A percentile compares a stretch with the other conserved stretches of the same genome.
phyloP scores from a whole-genome alignment of 1,140 invertebrate species.

The Drosophila jambulina region DNA sequence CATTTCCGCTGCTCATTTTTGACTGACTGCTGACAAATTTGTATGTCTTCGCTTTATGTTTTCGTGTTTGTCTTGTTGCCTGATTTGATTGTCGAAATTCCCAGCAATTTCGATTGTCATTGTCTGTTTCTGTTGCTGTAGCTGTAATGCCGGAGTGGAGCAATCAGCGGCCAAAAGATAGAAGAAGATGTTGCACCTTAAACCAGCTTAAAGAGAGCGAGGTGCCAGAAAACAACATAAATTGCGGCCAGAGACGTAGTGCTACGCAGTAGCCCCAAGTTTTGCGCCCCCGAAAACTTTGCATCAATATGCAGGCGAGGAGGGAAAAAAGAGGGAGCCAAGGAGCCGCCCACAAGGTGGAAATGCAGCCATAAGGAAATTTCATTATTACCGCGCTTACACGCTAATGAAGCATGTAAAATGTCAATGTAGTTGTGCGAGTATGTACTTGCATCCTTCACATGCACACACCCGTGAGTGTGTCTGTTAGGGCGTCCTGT shows the following conservation, averaged over 20 bases:
- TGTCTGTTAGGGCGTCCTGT: slow-evolving; percentile 4
- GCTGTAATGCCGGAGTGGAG: slow-evolving; percentile 19
- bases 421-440: slow-evolving; percentile 69
- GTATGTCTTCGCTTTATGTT: slow-evolving; percentile 59
- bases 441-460: slow-evolving; percentile 19
- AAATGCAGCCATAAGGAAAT: slow-evolving; percentile 82
- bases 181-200: slow-evolving; percentile 27
- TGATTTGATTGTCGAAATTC: slow-evolving; percentile 71
- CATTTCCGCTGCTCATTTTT: slow-evolving; percentile 81
- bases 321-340: not conserved
- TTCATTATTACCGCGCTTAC: slow-evolving; percentile 83
- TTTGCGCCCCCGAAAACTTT: slow-evolving; percentile 64
- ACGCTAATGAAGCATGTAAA: slow-evolving; percentile 84
- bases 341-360: slow-evolving; percentile 30
- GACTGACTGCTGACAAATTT: slow-evolving; percentile 66
- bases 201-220: slow-evolving; percentile 27
- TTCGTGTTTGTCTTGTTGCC: slow-evolving; percentile 64
- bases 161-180: slow-evolving; percentile 35
- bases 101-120: slow-evolving; percentile 64
- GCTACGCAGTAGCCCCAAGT: slow-evolving; percentile 55
- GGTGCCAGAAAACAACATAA: slow-evolving; percentile 59
- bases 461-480: not conserved
- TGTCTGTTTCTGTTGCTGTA: slow-evolving; percentile 28
- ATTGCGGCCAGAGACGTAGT: slow-evolving; percentile 55
- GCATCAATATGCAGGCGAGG: slow-evolving; percentile 60